A percentile compares a stretch with the other conserved stretches of the same genome.
These are phyloP conservation scores for Tetragonula clypearis DNA, from an alignment of 1,140 invertebrate genomes.

Conservation along the genomic window DNA sequence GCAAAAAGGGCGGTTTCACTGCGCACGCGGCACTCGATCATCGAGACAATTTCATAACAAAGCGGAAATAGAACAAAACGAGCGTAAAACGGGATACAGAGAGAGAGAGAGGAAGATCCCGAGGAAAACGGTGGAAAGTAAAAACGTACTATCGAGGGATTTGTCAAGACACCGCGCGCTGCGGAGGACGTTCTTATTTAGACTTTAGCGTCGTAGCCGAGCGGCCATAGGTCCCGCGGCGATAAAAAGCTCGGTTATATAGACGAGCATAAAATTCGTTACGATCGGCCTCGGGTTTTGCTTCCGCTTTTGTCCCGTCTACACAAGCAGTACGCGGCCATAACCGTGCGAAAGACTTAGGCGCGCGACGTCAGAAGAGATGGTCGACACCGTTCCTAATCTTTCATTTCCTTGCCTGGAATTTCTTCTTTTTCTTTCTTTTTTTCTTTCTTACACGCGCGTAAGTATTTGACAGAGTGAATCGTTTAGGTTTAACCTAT, in stretches of 20 bases:
- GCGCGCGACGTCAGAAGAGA: not conserved
- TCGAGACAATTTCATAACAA: constrained; percentile 33
- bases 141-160: constrained; percentile 67
- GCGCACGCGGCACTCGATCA: constrained; percentile 10
- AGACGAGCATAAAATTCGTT: constrained; percentile 71
- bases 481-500: not conserved
- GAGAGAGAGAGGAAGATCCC: not conserved
- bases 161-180: constrained; percentile 63
- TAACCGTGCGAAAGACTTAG: constrained; percentile 21
- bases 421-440: no score
- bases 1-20: constrained; percentile 37
- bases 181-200: constrained; percentile 75
- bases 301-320: constrained; percentile 52
- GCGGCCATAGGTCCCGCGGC: constrained; percentile 70
- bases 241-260: constrained; percentile 76
- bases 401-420: not conserved
- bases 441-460: no score
- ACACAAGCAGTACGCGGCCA: not conserved
- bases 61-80: not conserved
- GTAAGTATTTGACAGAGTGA: not conserved
- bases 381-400: not conserved
- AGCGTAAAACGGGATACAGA: not conserved
- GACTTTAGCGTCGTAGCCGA: constrained; percentile 71
- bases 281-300: constrained; percentile 58
- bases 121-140: constrained; percentile 37